A percentile compares a stretch with the other conserved stretches of the same genome.
phyloP scores from a whole-genome alignment of 1,140 invertebrate species.

The Triops longicaudatus region DNA sequence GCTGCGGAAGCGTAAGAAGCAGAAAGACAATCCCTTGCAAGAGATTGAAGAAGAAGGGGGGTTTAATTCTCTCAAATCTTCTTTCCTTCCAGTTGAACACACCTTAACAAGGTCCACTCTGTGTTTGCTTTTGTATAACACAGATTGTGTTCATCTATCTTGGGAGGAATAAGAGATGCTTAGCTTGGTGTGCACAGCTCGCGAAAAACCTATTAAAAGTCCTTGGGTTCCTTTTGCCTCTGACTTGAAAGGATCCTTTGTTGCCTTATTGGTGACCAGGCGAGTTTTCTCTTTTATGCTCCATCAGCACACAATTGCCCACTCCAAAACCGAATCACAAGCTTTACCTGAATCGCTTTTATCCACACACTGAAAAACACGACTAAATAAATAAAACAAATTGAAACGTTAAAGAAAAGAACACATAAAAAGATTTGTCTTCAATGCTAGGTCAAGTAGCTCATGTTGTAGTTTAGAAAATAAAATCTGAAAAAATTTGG shows the following conservation, averaged over 20 bases:
- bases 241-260: slow-evolving; percentile 4
- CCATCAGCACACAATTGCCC: slow-evolving; percentile 14
- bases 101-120: not conserved
- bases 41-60: not conserved
- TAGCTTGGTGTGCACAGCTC: not conserved
- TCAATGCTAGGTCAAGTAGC: too few species aligned
- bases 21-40: not conserved
- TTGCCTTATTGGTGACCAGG: slow-evolving; percentile 4
- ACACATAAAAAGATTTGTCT: too few species aligned
- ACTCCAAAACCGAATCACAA: not conserved
- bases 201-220: not conserved
- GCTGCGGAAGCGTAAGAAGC: not conserved
- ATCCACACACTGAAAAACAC: too few species aligned
- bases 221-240: not conserved
- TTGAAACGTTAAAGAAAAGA: too few species aligned
- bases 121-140: slow-evolving; percentile 15
- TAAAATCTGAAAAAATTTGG: not conserved
- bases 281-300: not conserved
- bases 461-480: too few species aligned
- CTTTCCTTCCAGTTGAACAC: slow-evolving; percentile 1
- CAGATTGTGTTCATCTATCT: not conserved
- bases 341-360: not conserved
- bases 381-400: too few species aligned
- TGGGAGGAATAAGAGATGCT: not conserved
- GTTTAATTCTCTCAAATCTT: slow-evolving; percentile 2